Percentiles rank a stretch among this genome's conserved stretches.
Evolutionary conservation across 1,140 invertebrate species (phyloP).

Genomic region (Lepidurus couesii): DNA sequence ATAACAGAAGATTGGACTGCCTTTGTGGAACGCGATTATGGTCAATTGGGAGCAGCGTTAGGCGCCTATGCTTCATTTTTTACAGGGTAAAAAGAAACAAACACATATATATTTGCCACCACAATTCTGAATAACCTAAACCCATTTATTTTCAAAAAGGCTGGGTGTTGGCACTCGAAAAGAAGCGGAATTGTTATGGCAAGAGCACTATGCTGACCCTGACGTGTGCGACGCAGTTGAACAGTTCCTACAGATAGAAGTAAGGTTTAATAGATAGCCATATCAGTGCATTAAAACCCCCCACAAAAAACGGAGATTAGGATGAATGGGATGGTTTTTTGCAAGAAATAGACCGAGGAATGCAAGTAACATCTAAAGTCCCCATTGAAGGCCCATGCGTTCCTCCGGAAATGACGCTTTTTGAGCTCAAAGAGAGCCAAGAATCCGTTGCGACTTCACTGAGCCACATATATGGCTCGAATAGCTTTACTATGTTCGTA

Average conservation of each 20-base stretch:
- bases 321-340: slow-evolving; percentile 32
- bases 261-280: neutral
- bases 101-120: neutral
- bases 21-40: slow-evolving; percentile 3
- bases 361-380: neutral
- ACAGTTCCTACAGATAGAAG: slow-evolving; percentile 31
- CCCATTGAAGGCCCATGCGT: neutral
- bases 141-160: neutral
- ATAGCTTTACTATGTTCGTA: slow-evolving; percentile 32
- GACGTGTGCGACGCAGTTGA: slow-evolving; percentile 30
- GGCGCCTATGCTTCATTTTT: neutral
- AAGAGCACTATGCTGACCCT: neutral
- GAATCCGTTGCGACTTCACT: neutral
- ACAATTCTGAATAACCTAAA: neutral
- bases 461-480: slow-evolving; percentile 18
- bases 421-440: neutral
- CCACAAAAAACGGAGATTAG: neutral
- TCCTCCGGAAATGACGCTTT: neutral
- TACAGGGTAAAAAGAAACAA: neutral
- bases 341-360: slow-evolving; percentile 24
- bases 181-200: neutral
- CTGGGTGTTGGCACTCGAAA: neutral
- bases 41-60: neutral
- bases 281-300: neutral
- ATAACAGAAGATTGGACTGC: neutral